phyloP scores from a whole-genome alignment of 2,113 vertebrate species.

The Scalopus aquaticus region DNA sequence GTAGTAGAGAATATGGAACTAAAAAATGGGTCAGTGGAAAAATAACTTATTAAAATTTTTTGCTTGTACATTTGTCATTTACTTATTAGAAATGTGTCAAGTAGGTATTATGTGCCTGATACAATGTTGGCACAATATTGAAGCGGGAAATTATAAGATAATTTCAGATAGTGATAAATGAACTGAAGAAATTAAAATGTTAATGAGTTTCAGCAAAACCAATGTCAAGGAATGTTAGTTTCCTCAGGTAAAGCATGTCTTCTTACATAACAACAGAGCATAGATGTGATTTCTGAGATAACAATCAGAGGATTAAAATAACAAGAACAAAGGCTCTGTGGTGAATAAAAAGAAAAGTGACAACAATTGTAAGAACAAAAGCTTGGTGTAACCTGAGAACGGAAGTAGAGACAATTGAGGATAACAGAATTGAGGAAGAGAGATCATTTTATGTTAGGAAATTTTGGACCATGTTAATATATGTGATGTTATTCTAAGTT shows the following conservation, averaged over 20 bases:
- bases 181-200: constrained; percentile 36
- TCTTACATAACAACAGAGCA: not conserved
- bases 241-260: not conserved
- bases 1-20: not conserved
- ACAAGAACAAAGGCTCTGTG: not conserved
- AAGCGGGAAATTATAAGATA: not conserved
- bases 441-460: not conserved
- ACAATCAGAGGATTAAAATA: not conserved
- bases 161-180: not conserved
- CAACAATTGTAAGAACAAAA: not conserved
- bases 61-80: not conserved
- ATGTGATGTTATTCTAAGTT: not conserved
- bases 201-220: not conserved
- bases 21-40: not conserved
- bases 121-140: not conserved
- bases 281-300: not conserved
- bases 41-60: not conserved
- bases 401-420: accelerated
- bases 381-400: not conserved
- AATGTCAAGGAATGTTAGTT: not conserved
- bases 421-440: not conserved
- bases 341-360: not conserved
- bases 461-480: not conserved
- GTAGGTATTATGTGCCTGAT: not conserved
- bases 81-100: not conserved